Evolutionary conservation across 1,140 invertebrate genomes (phyloP).

Genomic region (Eupeodes corollae): DNA sequence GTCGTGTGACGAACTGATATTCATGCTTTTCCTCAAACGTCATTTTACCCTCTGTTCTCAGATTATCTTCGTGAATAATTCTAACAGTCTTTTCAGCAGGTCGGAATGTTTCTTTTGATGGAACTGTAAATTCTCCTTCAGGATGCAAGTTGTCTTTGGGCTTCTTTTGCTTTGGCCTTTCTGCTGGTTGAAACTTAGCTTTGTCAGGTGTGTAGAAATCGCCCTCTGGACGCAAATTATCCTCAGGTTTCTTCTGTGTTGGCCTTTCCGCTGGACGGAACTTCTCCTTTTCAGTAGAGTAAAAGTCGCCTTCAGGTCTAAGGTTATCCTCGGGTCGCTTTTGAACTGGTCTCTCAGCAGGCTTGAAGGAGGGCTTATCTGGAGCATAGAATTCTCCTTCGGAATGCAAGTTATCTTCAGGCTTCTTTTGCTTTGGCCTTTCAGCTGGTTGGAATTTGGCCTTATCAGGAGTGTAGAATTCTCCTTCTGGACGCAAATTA

Average conservation of each 20-base stretch:
- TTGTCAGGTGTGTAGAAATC: conserved; percentile 43
- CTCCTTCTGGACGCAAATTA: conserved; percentile 47
- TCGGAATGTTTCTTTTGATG: too few species aligned
- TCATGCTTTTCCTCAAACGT: conserved; percentile 38
- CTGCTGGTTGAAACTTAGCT: conserved; percentile 30
- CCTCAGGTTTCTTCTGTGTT: conserved; percentile 36
- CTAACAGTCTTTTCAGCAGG: conserved; percentile 39
- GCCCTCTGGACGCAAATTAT: conserved; percentile 48
- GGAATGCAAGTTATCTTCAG: conserved; percentile 52
- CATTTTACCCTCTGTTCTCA: conserved; percentile 39
- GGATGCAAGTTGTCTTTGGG: conserved; percentile 44
- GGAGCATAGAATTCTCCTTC: conserved; percentile 47
- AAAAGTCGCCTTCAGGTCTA: conserved; percentile 44
- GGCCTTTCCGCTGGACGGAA: conserved; percentile 20
- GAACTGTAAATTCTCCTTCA: conserved; percentile 26
- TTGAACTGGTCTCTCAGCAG: conserved; percentile 36
- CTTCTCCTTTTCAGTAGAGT: conserved; percentile 31
- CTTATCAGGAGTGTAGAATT: conserved; percentile 43
- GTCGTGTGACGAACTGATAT: conserved; percentile 39
- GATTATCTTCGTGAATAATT: conserved; percentile 36
- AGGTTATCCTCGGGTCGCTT: conserved; percentile 37
- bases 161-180: conserved; percentile 31
- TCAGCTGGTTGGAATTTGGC: conserved; percentile 40
- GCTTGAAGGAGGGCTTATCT: conserved; percentile 22
- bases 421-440: conserved; percentile 39